phyloP scores from a whole-genome alignment of 2,797 vertebrate species.

The Avahi laniger region DNA sequence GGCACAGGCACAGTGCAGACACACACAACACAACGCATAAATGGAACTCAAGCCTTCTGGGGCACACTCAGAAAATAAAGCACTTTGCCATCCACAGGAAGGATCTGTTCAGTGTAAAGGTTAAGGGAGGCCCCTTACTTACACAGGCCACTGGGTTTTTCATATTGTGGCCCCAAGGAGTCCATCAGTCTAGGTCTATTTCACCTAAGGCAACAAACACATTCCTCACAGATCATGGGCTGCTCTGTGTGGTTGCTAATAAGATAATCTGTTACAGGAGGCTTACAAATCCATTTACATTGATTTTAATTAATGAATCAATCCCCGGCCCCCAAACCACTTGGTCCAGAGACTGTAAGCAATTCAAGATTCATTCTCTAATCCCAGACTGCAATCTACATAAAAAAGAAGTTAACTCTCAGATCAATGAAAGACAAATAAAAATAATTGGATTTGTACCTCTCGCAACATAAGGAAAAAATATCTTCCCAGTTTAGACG shows the following conservation, averaged over 20 bases:
- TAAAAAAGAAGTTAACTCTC: constrained; percentile 76
- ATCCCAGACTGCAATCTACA: constrained; percentile 81
- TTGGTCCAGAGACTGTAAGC: constrained; percentile 78
- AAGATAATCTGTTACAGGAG: constrained; percentile 87
- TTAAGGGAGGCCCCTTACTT: constrained; percentile 66
- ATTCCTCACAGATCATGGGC: constrained; percentile 82
- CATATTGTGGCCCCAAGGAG: constrained; percentile 53
- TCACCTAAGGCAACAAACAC: constrained; percentile 77
- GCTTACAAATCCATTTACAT: constrained; percentile 88
- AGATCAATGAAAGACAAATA: constrained; percentile 72
- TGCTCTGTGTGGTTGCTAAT: constrained; percentile 83
- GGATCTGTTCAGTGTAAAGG: constrained; percentile 56
- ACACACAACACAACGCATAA: background rate
- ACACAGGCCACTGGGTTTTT: constrained; percentile 64
- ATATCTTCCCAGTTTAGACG: background rate
- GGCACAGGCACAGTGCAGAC: background rate
- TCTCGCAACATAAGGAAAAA: background rate
- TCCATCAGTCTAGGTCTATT: constrained; percentile 57
- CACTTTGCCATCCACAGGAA: constrained; percentile 65
- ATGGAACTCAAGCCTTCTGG: constrained; percentile 41
- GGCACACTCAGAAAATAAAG: constrained; percentile 46
- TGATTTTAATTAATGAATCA: constrained; percentile 90
- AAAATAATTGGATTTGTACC: constrained; percentile 77
- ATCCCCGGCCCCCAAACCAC: constrained; percentile 82
- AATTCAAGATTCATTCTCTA: constrained; percentile 82